These are phyloP conservation scores for Antedon mediterranea DNA, from an alignment of 53 echinoderm and acorn worm genomes.

Conservation along the genomic window DNA sequence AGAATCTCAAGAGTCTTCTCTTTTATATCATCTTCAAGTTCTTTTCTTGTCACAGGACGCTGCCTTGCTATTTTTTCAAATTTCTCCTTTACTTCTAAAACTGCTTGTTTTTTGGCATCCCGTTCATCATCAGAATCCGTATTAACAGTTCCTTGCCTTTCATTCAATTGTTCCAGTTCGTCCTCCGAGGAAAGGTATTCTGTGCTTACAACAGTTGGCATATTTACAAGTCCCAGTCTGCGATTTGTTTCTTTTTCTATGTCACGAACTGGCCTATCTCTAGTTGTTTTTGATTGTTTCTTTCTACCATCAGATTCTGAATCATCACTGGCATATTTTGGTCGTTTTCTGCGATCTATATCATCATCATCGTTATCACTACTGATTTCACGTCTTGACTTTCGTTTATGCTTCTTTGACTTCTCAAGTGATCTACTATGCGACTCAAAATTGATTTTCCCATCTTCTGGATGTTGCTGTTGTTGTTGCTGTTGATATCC, in stretches of 20 bases:
- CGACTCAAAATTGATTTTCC: not conserved
- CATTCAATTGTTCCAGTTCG: not conserved
- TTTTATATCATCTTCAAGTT: not conserved
- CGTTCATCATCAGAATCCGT: not conserved
- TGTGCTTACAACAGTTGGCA: not conserved
- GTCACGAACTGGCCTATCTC: not conserved
- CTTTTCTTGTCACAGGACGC: not conserved
- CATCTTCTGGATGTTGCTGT: not conserved
- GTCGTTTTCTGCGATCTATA: not conserved
- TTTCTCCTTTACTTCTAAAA: not conserved
- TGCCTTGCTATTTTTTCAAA: not conserved
- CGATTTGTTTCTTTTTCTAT: not conserved
- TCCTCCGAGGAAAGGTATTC: not conserved
- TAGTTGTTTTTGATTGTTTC: not conserved
- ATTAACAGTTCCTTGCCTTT: not conserved
- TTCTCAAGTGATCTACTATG: not conserved
- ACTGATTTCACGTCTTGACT: slow-evolving; percentile 7
- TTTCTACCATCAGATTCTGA: not conserved
- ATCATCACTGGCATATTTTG: not conserved
- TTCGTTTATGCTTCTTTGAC: slow-evolving; percentile 6
- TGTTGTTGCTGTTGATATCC: not conserved
- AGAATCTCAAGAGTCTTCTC: slow-evolving; percentile 14
- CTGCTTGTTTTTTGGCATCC: not conserved
- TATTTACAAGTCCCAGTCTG: not conserved
- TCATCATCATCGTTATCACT: not conserved